Evolutionary conservation across 2,888 invertebrate species (phyloP).

Genomic region (Vannuccia rotundouncinata): DNA sequence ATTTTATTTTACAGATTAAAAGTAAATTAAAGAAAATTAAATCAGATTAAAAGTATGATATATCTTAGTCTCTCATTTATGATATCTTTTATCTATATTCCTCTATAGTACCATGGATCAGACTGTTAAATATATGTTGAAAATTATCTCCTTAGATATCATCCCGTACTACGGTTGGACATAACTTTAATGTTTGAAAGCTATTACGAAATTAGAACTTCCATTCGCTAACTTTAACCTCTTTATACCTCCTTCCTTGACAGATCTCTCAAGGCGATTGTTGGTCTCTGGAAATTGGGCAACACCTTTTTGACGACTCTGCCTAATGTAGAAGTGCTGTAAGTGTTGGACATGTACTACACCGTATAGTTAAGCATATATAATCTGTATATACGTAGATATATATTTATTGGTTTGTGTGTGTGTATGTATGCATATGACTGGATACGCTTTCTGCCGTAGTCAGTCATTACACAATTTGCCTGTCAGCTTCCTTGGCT

Average conservation of each 20-base stretch:
- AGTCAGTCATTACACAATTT: background rate
- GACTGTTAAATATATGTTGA: too few relatives aligned
- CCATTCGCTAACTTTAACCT: too few relatives aligned
- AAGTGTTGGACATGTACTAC: background rate
- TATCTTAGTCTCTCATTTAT: too few relatives aligned
- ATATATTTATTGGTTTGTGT: background rate
- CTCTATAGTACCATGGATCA: too few relatives aligned
- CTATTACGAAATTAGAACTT: too few relatives aligned
- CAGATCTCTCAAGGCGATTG: background rate
- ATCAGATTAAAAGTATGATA: too few relatives aligned
- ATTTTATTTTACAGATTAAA: too few relatives aligned
- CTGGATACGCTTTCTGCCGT: background rate
- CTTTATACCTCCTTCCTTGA: conserved; percentile 78
- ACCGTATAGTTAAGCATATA: conserved; percentile 3
- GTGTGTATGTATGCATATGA: background rate
- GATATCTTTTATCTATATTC: too few relatives aligned
- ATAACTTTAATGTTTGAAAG: too few relatives aligned
- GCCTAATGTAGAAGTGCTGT: background rate
- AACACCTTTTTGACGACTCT: conserved; percentile 19
- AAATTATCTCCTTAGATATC: too few relatives aligned
- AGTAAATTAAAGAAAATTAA: too few relatives aligned
- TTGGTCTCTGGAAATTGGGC: background rate
- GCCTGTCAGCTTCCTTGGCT: background rate
- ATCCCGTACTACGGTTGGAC: too few relatives aligned
- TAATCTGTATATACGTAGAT: background rate